A percentile compares a stretch with the other conserved stretches of the same genome.
Evolutionary conservation across 2,113 vertebrate species (phyloP).

Genomic region (Brachypodius melanocephalos): DNA sequence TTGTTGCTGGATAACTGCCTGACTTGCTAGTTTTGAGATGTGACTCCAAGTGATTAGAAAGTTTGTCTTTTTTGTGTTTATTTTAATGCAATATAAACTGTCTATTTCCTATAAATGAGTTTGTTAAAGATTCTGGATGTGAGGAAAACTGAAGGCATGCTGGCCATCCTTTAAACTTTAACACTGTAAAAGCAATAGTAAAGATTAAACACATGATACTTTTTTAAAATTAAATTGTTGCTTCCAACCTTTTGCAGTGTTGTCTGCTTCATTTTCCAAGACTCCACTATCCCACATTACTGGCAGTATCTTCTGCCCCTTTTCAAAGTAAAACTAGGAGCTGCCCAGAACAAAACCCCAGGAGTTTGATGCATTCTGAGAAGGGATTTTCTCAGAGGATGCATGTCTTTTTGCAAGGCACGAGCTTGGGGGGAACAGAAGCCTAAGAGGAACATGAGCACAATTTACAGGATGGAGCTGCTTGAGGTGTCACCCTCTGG

Average conservation of each 20-base stretch:
- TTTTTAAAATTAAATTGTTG: constrained; percentile 47
- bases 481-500: not conserved
- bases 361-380: not conserved
- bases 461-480: not conserved
- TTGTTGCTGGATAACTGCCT: constrained; percentile 72
- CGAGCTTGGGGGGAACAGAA: accelerated
- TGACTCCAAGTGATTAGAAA: not conserved
- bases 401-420: not conserved
- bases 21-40: constrained; percentile 45
- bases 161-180: constrained; percentile 68
- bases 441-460: not conserved
- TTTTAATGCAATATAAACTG: constrained; percentile 22
- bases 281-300: not conserved
- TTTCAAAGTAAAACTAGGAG: not conserved
- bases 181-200: constrained; percentile 27
- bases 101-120: constrained; percentile 3
- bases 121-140: not conserved
- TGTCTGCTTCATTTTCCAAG: not conserved
- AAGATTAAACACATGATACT: constrained; percentile 31
- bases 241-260: not conserved
- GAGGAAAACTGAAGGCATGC: constrained; percentile 65
- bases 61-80: constrained; percentile 17
- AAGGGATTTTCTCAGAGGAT: not conserved
- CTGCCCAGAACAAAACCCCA: not conserved
- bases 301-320: not conserved